These are phyloP conservation scores for Eupithecia exiguata DNA, from an alignment of 2,888 invertebrate genomes.

Conservation along the genomic window DNA sequence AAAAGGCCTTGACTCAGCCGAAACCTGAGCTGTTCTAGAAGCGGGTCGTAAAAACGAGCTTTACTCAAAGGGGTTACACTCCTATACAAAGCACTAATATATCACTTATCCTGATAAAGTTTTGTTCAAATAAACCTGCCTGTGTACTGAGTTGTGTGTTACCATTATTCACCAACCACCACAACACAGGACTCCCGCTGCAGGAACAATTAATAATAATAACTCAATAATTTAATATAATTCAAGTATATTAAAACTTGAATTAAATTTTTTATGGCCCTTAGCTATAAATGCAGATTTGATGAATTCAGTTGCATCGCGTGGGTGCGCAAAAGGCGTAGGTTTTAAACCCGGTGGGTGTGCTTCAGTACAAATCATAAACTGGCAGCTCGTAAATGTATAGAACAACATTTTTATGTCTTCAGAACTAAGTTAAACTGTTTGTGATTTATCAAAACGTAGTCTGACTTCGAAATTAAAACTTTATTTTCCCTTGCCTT, in stretches of 20 bases:
- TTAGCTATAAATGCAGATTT: neutral
- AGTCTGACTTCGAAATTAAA: neutral
- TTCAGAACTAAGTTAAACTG: slow-evolving; percentile 9
- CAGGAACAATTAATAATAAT: too few relatives aligned
- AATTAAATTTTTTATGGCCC: neutral
- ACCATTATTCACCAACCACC: too few relatives aligned
- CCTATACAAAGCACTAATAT: too few relatives aligned
- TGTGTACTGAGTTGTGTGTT: too few relatives aligned
- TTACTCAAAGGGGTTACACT: too few relatives aligned
- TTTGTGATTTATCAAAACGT: slow-evolving; percentile 12
- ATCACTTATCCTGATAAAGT: too few relatives aligned
- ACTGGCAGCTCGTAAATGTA: neutral
- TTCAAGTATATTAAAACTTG: neutral
- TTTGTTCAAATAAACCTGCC: too few relatives aligned
- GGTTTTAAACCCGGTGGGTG: slow-evolving; percentile 9
- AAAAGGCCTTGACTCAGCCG: too few relatives aligned
- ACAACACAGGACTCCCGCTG: too few relatives aligned
- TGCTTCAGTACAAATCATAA: slow-evolving; percentile 3
- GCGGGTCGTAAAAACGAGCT: too few relatives aligned
- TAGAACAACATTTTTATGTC: slow-evolving; percentile 3
- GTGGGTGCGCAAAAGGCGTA: slow-evolving; percentile 3
- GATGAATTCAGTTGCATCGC: slow-evolving; percentile 1
- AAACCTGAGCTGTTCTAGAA: too few relatives aligned
- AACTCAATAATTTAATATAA: neutral
- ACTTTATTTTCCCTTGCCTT: neutral